Evolutionary conservation across 2,888 invertebrate genomes (phyloP).

Genomic region (Aricia artaxerxes): DNA sequence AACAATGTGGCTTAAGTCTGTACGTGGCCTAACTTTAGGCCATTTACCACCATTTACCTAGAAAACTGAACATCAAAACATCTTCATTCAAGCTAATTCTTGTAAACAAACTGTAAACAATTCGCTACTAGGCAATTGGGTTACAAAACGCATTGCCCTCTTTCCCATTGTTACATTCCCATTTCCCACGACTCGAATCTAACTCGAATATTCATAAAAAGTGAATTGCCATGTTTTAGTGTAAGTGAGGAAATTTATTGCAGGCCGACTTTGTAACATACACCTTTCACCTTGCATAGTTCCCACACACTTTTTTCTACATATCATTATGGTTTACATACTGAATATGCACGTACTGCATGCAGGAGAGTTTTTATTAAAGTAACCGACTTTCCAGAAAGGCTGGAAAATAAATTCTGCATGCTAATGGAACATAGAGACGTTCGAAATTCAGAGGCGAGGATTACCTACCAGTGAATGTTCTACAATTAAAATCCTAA

Average conservation of each 20-base stretch:
- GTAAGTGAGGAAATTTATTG: slow-evolving; percentile 9
- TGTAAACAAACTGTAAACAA: neutral
- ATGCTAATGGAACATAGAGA: neutral
- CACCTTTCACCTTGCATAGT: slow-evolving; percentile 17
- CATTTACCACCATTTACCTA: neutral
- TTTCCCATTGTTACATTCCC: neutral
- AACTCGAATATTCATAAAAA: neutral
- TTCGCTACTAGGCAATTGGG: neutral
- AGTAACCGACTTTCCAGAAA: neutral
- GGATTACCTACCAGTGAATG: neutral
- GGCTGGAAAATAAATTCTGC: neutral
- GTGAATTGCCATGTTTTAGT: slow-evolving; percentile 19
- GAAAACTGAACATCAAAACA: neutral
- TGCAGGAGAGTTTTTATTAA: neutral
- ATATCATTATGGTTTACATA: neutral
- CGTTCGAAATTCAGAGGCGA: neutral
- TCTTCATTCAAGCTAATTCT: neutral
- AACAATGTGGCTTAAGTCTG: neutral
- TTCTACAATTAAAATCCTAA: neutral
- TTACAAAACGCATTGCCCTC: slow-evolving; percentile 8
- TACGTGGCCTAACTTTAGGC: neutral
- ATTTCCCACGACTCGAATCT: slow-evolving; percentile 3
- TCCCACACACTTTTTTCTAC: slow-evolving; percentile 21
- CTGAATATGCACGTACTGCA: neutral
- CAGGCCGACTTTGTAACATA: neutral